Base-by-base conservation (phyloP, 2,113 vertebrate species). In the Bujurquina vittata region DNA sequence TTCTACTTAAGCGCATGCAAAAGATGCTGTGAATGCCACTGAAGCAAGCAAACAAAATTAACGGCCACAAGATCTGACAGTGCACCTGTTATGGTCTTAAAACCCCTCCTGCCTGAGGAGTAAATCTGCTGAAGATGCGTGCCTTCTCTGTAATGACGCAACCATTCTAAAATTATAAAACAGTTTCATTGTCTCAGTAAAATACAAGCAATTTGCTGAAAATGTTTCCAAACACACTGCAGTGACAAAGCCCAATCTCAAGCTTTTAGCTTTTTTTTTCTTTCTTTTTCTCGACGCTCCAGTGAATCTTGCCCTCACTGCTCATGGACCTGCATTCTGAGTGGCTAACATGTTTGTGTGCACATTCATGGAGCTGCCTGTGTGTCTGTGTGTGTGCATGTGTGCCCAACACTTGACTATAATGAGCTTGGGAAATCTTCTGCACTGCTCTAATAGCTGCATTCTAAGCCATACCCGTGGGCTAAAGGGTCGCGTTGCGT, bases 341-440 rank as follows among this genome's bases (percentile, higher is more conserved):
- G 83, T 23, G 75, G 74, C 54, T 12, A 5, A 75, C 60, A 72
- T 88, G 74, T 80, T 56, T 85, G 74, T 75, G 84, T 69, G 81
- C 52, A 37, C 75, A 31, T 83, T 58, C 3, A 1, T 29, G 43
- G 57, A 40, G 57, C 75, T 63, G 73, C 43, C 31, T 29, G 40
- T 85, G 18, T 85, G 77, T 77, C 14, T 77, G 75, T 56, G 31
- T 72, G 63, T 72, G 75, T 76, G 61, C 56, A 69, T 62, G 81
- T 85, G 82, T 69, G 79, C 84, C 80, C 85, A 62, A 83, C 85
- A 67, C 85, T 89, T 75, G 62, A 77, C 83, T 87, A 84, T 93
- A 95, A 95, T 91, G 90, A 95, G 91, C 92, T 88, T 46, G 75
- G 91, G 86, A 90, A 91, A 93, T 94, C 90, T 91, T 91, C 80